Conservation (phyloP, 2,113 vertebrate species). For the Melanerpes aurifrons region DNA sequence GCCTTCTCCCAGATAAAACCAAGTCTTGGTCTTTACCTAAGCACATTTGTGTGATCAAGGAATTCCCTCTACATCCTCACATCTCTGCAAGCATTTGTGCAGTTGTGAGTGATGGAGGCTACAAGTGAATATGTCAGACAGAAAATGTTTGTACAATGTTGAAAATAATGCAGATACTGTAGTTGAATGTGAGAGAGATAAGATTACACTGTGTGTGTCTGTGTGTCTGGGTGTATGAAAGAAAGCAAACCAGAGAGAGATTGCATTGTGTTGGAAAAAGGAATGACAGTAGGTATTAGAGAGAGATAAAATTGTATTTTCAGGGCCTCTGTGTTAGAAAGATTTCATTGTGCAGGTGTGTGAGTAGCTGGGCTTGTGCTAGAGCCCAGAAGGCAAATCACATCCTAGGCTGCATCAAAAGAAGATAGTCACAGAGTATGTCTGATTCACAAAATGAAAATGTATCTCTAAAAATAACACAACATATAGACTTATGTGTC, state of each 20-base stretch:
- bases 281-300: not conserved
- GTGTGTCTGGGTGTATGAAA: not conserved
- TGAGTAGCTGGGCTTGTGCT: not conserved
- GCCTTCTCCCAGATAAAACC: conserved; percentile 9
- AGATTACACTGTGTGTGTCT: conserved; percentile 36
- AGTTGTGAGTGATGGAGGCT: conserved; percentile 37
- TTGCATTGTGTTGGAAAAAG: conserved; percentile 40
- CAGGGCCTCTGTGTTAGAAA: not conserved
- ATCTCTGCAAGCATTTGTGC: not conserved
- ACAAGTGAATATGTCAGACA: conserved; percentile 53
- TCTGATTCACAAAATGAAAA: not conserved
- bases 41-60: conserved; percentile 37
- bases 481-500: too few species aligned
- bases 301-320: conserved; percentile 54
- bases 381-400: not conserved
- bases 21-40: conserved; percentile 48
- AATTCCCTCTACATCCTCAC: conserved; percentile 53
- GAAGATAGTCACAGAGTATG: not conserved
- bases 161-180: conserved; percentile 72
- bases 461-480: not conserved
- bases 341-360: conserved; percentile 27
- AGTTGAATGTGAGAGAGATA: conserved; percentile 42
- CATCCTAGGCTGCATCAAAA: too few species aligned
- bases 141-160: conserved; percentile 66
- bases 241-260: not conserved